These are phyloP conservation scores for Thinocorus orbignyianus DNA, from an alignment of 2,113 vertebrate species.

Conservation along the genomic window DNA sequence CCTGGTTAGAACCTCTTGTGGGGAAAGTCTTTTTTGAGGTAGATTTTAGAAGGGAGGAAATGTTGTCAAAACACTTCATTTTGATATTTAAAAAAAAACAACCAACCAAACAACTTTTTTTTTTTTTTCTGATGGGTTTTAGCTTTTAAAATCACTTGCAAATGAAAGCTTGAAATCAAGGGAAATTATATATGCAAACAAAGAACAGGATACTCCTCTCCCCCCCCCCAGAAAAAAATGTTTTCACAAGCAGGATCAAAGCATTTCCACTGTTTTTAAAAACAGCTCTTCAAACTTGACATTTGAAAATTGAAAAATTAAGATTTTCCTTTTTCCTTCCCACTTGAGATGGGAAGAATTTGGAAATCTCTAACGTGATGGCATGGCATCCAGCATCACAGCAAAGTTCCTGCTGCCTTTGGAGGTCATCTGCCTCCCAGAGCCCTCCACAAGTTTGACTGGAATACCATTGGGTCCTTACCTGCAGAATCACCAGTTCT, in stretches of 20 bases:
- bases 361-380: not conserved
- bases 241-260: not conserved
- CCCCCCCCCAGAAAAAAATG: accelerated
- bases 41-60: not conserved
- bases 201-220: not conserved
- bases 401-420: not conserved
- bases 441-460: not conserved
- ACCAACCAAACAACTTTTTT: too few species aligned
- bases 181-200: not conserved
- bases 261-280: not conserved
- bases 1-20: not conserved
- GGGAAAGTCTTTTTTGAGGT: not conserved
- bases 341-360: not conserved
- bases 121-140: not conserved
- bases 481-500: not conserved
- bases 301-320: not conserved
- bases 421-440: not conserved
- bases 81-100: not conserved
- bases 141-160: not conserved
- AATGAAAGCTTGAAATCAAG: not conserved
- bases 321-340: not conserved
- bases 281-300: not conserved
- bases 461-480: accelerated
- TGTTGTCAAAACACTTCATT: not conserved
- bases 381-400: not conserved